These are phyloP conservation scores for Podarcis lilfordi DNA, from an alignment of 2,797 vertebrate genomes.

Conservation along the genomic window DNA sequence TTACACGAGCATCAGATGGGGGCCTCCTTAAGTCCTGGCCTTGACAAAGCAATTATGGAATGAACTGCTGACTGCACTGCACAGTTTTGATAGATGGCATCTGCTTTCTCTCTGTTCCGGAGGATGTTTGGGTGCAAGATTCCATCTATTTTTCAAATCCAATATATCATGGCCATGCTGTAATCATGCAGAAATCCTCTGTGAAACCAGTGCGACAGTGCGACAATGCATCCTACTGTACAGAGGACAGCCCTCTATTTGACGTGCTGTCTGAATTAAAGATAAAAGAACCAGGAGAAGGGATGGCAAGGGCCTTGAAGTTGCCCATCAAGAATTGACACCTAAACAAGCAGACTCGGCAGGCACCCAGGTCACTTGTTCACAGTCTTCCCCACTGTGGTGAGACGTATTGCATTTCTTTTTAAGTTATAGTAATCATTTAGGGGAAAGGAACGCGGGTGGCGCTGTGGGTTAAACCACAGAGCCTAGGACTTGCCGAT, in stretches of 20 bases:
- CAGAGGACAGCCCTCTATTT: background rate
- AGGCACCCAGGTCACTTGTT: too few species aligned
- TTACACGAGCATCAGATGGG: background rate
- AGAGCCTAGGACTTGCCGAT: too few species aligned
- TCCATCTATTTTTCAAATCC: background rate
- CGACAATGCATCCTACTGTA: too few species aligned
- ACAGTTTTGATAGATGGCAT: background rate
- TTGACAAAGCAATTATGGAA: slow-evolving; percentile 6
- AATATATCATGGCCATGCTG: background rate
- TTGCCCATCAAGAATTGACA: background rate
- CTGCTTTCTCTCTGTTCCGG: background rate
- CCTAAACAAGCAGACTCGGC: too few species aligned
- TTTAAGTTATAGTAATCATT: background rate
- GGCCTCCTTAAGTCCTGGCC: background rate
- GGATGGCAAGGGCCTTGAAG: background rate
- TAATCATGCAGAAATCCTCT: background rate
- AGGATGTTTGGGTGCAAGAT: background rate
- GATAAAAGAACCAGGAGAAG: background rate
- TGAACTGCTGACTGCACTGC: background rate
- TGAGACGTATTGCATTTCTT: too few species aligned
- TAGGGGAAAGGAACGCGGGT: too few species aligned
- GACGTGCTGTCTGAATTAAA: background rate
- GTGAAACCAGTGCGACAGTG: background rate
- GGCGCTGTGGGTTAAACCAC: too few species aligned
- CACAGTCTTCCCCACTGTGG: background rate